Evolutionary conservation across 1,140 invertebrate species (phyloP).

Genomic region (Caenorhabditis brenneri): DNA sequence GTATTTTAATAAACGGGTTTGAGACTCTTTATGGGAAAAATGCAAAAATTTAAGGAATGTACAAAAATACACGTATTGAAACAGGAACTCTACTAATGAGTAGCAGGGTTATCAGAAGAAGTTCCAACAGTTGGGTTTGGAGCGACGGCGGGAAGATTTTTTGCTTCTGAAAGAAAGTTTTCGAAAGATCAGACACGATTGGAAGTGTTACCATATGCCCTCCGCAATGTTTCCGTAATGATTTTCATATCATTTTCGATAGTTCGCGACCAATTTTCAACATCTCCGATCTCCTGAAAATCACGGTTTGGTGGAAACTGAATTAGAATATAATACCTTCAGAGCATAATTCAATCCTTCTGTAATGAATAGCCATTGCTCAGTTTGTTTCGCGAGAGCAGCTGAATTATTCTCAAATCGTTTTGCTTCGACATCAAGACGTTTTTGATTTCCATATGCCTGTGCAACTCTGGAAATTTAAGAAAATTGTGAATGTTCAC

Average conservation of each 20-base stretch:
- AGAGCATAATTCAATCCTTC: slow-evolving; percentile 92
- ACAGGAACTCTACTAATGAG: not conserved
- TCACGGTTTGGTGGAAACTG: not conserved
- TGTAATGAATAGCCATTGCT: slow-evolving; percentile 90
- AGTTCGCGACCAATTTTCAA: slow-evolving; percentile 95
- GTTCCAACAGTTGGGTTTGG: not conserved
- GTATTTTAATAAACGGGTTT: not conserved
- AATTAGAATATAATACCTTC: slow-evolving; percentile 75
- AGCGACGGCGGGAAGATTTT: not conserved
- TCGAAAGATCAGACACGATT: not conserved
- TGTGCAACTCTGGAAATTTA: slow-evolving; percentile 84
- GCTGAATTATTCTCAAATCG: slow-evolving; percentile 90
- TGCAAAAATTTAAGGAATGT: not conserved
- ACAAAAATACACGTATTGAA: slow-evolving; percentile 24
- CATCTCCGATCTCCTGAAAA: slow-evolving; percentile 88
- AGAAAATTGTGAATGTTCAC: not conserved
- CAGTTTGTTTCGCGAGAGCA: slow-evolving; percentile 92
- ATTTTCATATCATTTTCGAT: slow-evolving; percentile 95
- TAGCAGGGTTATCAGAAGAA: not conserved
- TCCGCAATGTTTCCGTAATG: slow-evolving; percentile 88
- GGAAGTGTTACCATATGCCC: slow-evolving; percentile 77
- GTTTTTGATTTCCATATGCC: slow-evolving; percentile 96
- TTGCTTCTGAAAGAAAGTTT: slow-evolving; percentile 30
- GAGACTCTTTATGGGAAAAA: not conserved
- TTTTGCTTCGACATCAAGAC: slow-evolving; percentile 93